phyloP scores from a whole-genome alignment of 2,797 vertebrate genomes.

The Gobio occitaniae region DNA sequence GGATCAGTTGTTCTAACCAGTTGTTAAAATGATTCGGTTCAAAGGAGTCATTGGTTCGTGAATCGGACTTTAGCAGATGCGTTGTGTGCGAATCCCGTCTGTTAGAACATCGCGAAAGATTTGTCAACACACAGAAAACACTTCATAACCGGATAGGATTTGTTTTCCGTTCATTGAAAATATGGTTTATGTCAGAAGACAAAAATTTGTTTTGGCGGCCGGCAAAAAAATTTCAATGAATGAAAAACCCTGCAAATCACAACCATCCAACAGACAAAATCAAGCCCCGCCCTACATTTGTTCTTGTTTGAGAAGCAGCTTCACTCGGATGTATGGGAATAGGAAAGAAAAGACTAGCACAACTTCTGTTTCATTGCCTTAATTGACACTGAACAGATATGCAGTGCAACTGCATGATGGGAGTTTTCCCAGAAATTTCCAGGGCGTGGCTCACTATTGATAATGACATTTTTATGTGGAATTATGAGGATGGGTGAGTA shows the following conservation, averaged over 20 bases:
- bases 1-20: too few relatives aligned
- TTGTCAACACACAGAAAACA: too few relatives aligned
- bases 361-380: neutral
- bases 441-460: slow-evolving; percentile 98
- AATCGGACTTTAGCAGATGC: too few relatives aligned
- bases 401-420: slow-evolving; percentile 99
- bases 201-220: too few relatives aligned
- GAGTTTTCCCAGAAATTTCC: slow-evolving; percentile 94
- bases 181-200: too few relatives aligned
- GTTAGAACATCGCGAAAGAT: too few relatives aligned
- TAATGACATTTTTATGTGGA: slow-evolving; percentile 99
- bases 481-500: slow-evolving; percentile 97
- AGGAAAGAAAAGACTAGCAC: neutral
- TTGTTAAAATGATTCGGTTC: too few relatives aligned
- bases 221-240: too few relatives aligned
- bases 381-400: slow-evolving; percentile 83
- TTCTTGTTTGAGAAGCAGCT: neutral
- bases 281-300: neutral
- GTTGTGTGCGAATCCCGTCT: too few relatives aligned
- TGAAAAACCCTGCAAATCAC: neutral
- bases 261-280: neutral
- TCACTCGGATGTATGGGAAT: rapidly evolving
- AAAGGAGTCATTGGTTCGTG: too few relatives aligned
- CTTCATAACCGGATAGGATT: too few relatives aligned
- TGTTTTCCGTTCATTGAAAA: too few relatives aligned